Evolutionary conservation across 2,113 vertebrate genomes (phyloP), one percentile per base, ranked within the genome.

Genomic region (Rhea pennata): DNA sequence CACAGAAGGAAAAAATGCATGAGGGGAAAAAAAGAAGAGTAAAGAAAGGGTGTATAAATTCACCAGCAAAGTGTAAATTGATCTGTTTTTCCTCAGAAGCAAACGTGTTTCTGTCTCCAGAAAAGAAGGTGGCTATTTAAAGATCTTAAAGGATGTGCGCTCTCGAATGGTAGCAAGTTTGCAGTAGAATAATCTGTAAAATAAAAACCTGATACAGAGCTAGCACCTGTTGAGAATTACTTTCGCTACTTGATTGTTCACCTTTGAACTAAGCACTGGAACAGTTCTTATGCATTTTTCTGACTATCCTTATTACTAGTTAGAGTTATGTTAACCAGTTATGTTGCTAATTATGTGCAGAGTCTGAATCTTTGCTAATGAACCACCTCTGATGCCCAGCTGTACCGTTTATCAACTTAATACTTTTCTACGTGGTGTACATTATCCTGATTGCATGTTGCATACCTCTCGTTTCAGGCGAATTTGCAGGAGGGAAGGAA

Each of bases 1-100:
- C 44, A 79, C 36, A 36, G 36, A 36, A 36, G 36, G 62, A 66
- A 84, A 73, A 36, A 36, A 80, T 76, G 21, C 46, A 87, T 85
- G 31, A 16, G 53, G 53, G 36, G 36, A 36, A 36, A 48, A 54
- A 58, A 78, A 81, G n/a, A 56, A 82, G 62, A 66, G 87, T 44
- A 65, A 73, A 72, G 50, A 40, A 83, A 85, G 21, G 54, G 89
- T 85, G 29, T 44, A 33, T 48, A 36, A 95, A 93, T 87, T 56
- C 22, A 16, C 40, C 66, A 46, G 23, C 46, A 89, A 82, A 91
- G 36, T 10, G 42, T 3, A 3, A 89, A 90, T 87, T 91, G 51
- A 94, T 91, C 9, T 75, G 1, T 91, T 95, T 93, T 94, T 71
- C 44, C 69, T 44, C 58, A 70, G 54, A 74, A 85, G 50, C 36